A percentile compares a stretch with the other conserved stretches of the same genome.
Evolutionary conservation across 2,888 invertebrate species (phyloP).

Genomic region (Macrosiphum euphorbiae): DNA sequence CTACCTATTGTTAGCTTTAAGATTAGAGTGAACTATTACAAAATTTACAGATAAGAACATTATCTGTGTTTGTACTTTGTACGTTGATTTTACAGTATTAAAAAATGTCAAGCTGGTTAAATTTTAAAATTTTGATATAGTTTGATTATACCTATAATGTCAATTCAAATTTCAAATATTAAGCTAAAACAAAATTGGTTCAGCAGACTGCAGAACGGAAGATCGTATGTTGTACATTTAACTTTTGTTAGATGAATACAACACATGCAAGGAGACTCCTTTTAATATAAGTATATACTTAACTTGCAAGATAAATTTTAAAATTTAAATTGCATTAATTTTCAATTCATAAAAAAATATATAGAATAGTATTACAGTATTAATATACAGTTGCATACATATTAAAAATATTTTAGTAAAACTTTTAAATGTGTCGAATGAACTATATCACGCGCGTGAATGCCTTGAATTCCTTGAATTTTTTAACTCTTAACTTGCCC

Average conservation of each 20-base stretch:
- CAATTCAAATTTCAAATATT: background rate
- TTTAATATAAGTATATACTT: background rate
- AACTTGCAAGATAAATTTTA: background rate
- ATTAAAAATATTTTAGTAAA: background rate
- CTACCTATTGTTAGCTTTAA: background rate
- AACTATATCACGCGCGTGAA: too few relatives aligned
- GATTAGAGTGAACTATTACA: background rate
- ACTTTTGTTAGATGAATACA: background rate
- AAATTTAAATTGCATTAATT: background rate
- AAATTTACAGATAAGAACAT: background rate
- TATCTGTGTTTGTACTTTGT: background rate
- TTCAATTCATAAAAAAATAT: background rate
- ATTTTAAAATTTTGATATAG: background rate
- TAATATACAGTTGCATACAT: background rate
- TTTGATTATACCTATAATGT: background rate
- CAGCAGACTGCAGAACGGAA: background rate
- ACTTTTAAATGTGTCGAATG: background rate
- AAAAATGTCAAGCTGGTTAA: background rate
- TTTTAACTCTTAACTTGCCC: too few relatives aligned
- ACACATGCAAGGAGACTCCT: background rate
- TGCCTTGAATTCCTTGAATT: background rate
- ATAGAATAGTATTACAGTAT: too few relatives aligned
- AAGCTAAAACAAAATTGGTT: background rate
- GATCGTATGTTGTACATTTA: background rate
- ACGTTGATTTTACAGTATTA: background rate